phyloP scores from a whole-genome alignment of 1,140 invertebrate species.

The Drosophila sulfurigaster region DNA sequence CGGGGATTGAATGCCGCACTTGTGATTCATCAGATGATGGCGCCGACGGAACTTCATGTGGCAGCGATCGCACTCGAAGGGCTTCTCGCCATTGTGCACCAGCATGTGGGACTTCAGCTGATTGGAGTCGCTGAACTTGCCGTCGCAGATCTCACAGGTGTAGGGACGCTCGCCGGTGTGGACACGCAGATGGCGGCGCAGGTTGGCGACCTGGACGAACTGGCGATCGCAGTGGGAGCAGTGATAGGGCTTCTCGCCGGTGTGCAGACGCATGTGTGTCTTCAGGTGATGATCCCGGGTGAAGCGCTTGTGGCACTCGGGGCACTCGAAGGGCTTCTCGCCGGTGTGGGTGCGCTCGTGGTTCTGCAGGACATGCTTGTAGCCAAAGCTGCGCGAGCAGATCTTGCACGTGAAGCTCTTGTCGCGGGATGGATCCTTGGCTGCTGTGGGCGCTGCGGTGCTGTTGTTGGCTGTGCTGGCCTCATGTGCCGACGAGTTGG shows the following conservation, averaged over 20 bases:
- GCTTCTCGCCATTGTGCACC: conserved; percentile 95
- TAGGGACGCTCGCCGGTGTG: conserved; percentile 98
- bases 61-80: conserved; percentile 92
- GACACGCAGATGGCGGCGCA: conserved; percentile 95
- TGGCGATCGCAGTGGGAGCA: conserved; percentile 96
- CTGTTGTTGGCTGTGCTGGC: conserved; percentile 50
- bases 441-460: conserved; percentile 54
- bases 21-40: conserved; percentile 94
- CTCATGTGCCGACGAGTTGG: conserved; percentile 85
- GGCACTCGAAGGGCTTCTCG: conserved; percentile 98
- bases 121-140: conserved; percentile 96
- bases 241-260: conserved; percentile 96
- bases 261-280: conserved; percentile 96
- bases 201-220: conserved; percentile 97
- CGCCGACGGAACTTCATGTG: conserved; percentile 91
- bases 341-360: conserved; percentile 98
- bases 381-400: conserved; percentile 95
- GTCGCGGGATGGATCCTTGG: conserved; percentile 88
- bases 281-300: conserved; percentile 98
- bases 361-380: conserved; percentile 98
- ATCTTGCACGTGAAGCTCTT: conserved; percentile 95
- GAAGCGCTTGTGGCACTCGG: conserved; percentile 96
- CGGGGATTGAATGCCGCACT: conserved; percentile 88
- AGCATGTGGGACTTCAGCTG: conserved; percentile 96
- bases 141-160: conserved; percentile 94